A percentile compares a stretch with the other conserved stretches of the same genome.
Conservation (phyloP, 2,113 vertebrate species). For the Barbus barbus region DNA sequence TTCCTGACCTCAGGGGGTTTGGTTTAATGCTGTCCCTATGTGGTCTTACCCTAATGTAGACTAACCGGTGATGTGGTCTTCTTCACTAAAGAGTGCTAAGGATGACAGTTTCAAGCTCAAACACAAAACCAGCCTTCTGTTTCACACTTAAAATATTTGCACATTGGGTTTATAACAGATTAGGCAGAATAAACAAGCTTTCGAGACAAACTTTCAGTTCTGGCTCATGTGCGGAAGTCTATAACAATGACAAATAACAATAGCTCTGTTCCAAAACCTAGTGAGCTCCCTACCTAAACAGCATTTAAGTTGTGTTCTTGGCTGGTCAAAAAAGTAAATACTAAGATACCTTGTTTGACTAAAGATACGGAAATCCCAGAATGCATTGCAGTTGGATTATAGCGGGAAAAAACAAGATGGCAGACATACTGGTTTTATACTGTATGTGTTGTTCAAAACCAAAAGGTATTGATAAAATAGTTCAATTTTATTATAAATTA, state of each 20-base stretch:
- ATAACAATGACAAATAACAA: slow-evolving; percentile 15
- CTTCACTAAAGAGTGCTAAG: not conserved
- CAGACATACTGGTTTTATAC: not conserved
- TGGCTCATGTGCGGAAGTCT: not conserved
- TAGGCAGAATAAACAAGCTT: not conserved
- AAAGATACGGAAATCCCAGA: not conserved
- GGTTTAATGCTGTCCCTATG: slow-evolving; percentile 18
- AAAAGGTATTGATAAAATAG: not conserved
- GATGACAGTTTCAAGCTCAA: not conserved
- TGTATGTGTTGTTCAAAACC: not conserved
- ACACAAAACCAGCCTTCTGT: not conserved
- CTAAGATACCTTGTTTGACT: not conserved
- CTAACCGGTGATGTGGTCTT: not conserved
- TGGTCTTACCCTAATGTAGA: not conserved
- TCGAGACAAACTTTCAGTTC: not conserved
- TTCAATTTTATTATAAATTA: not conserved
- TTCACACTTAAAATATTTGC: slow-evolving; percentile 3
- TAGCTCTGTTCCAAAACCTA: not conserved
- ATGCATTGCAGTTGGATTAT: not conserved
- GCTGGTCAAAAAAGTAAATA: not conserved
- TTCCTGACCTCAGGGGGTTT: slow-evolving; percentile 6
- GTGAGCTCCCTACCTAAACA: not conserved
- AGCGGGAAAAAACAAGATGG: not conserved
- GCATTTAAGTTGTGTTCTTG: not conserved
- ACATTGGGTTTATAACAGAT: not conserved